phyloP scores from a whole-genome alignment of 2,888 invertebrate genomes.

The Apamea epomidion region DNA sequence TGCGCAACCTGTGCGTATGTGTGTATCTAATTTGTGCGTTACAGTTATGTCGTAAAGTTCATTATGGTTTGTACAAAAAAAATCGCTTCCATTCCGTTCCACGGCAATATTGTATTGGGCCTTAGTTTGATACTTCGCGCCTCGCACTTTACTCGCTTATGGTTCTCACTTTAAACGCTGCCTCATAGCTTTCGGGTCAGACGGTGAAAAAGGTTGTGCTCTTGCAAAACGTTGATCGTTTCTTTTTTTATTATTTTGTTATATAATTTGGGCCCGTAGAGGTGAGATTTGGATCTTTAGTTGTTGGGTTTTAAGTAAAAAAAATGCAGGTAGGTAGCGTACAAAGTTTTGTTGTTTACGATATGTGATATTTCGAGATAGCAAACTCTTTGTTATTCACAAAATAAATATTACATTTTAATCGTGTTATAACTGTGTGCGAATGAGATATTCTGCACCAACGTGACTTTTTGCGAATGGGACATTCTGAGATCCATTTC shows the following conservation, averaged over 20 bases:
- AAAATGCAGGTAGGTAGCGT: neutral
- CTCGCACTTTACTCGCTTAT: neutral
- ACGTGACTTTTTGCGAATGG: no score
- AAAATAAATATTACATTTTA: neutral
- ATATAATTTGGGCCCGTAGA: constrained; percentile 36
- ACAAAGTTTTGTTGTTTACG: neutral
- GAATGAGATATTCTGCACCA: no score
- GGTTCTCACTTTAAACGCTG: neutral
- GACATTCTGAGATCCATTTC: no score
- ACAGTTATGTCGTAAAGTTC: neutral
- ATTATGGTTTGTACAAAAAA: neutral
- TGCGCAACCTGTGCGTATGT: neutral
- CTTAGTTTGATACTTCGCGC: neutral
- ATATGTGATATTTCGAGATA: neutral
- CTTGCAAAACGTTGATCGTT: constrained; percentile 60
- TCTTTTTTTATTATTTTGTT: constrained; percentile 44
- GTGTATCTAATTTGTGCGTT: neutral
- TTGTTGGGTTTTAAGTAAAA: neutral
- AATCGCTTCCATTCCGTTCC: neutral
- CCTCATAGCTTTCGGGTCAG: constrained; percentile 62
- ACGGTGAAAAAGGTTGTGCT: constrained; percentile 40
- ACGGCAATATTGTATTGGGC: neutral
- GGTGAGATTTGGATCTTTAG: constrained; percentile 1
- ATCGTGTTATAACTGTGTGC: neutral
- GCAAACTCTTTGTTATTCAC: neutral